Conservation (phyloP, 2,888 invertebrate genomes). For the Pachycephus smyrnensis region DNA sequence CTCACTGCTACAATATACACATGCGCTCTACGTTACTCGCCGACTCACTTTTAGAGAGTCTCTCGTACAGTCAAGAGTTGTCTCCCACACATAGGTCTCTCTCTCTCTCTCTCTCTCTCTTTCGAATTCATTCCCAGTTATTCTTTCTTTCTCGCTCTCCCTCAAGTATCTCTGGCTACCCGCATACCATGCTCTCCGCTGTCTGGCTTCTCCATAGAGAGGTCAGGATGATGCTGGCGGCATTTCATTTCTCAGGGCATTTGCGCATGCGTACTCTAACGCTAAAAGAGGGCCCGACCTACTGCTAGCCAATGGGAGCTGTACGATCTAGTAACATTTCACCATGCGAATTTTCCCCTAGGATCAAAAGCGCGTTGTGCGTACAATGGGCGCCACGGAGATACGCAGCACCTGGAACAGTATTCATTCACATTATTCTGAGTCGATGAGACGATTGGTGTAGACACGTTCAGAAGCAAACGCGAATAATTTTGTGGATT, state of each 20-base stretch:
- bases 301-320: neutral
- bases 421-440: neutral
- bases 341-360: neutral
- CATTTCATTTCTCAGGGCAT: neutral
- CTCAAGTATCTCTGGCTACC: neutral
- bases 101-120: too few relatives aligned
- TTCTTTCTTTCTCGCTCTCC: neutral
- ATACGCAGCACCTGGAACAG: neutral
- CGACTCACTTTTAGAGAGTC: neutral
- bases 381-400: neutral
- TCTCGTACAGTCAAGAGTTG: neutral
- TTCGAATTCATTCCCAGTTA: neutral
- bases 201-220: neutral
- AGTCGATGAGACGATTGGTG: constrained; percentile 12
- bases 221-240: neutral
- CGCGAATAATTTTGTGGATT: neutral
- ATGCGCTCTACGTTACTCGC: neutral
- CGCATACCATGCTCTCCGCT: neutral
- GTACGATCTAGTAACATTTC: neutral
- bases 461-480: constrained; percentile 11
- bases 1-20: neutral
- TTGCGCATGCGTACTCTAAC: neutral
- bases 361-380: neutral
- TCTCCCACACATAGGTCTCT: neutral
- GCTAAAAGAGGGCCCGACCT: neutral